Evolutionary conservation across 1,140 invertebrate genomes (phyloP).

Genomic region (Procambarus clarkii): DNA sequence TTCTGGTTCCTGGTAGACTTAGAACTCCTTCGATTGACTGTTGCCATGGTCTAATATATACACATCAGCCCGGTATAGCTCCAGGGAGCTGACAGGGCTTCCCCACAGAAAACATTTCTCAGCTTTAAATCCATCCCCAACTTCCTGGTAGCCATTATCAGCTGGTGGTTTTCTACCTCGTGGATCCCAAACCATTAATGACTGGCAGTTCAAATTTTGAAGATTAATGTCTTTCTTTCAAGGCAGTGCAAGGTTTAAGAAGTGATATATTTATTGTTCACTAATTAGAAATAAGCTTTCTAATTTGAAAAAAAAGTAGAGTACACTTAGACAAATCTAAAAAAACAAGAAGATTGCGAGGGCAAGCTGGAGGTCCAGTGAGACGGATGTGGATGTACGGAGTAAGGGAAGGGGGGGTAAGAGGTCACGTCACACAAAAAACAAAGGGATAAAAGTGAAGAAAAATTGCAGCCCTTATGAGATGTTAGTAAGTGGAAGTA

Average conservation of each 20-base stretch:
- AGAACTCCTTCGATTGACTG: too few species aligned
- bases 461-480: neutral
- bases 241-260: neutral
- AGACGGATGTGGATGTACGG: neutral
- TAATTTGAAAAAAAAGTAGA: neutral
- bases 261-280: neutral
- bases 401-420: neutral
- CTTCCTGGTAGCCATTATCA: too few species aligned
- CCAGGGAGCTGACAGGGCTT: too few species aligned
- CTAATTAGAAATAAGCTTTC: neutral
- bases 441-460: neutral
- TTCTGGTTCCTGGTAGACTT: too few species aligned
- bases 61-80: too few species aligned
- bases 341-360: neutral
- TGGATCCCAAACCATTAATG: neutral
- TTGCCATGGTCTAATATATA: too few species aligned
- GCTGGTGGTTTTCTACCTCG: too few species aligned
- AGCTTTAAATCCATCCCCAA: too few species aligned
- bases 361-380: neutral
- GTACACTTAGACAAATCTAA: neutral
- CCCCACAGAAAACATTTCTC: too few species aligned
- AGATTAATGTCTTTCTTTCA: neutral
- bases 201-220: neutral
- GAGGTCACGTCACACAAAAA: neutral
- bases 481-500: slow-evolving; percentile 27